A percentile compares a stretch with the other conserved stretches of the same genome.
phyloP scores from a whole-genome alignment of 2,888 invertebrate genomes.

The Drosophila atripex region DNA sequence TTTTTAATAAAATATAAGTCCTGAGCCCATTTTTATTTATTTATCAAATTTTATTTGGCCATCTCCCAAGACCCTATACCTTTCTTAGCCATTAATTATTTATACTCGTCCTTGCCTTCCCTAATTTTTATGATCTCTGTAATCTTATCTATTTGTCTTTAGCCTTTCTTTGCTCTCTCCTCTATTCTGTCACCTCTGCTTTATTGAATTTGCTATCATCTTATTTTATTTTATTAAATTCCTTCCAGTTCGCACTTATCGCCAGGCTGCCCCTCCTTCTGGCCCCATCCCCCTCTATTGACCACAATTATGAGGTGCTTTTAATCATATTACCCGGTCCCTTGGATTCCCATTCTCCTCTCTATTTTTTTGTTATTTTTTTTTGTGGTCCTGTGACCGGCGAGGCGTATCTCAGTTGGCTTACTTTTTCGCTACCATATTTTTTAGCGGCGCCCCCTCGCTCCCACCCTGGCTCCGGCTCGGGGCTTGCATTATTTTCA shows the following conservation, averaged over 20 bases:
- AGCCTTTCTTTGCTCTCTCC: neutral
- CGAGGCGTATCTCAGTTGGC: constrained; percentile 60
- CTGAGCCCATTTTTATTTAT: too few relatives aligned
- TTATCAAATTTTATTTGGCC: neutral
- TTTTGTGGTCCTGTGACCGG: constrained; percentile 36
- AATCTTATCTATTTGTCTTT: neutral
- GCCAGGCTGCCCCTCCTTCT: constrained; percentile 57
- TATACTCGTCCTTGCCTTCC: neutral
- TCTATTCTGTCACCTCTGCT: neutral
- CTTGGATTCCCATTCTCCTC: neutral
- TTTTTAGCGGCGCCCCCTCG: constrained; percentile 8
- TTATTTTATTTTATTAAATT: constrained; percentile 15
- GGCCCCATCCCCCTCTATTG: constrained; percentile 36
- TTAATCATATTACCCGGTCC: constrained; percentile 69
- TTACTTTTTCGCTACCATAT: constrained; percentile 49
- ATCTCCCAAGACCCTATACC: too few relatives aligned
- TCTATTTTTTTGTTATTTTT: neutral
- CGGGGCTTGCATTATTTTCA: constrained; percentile 39
- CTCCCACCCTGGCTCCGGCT: too few relatives aligned
- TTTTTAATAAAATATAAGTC: neutral
- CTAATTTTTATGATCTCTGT: neutral
- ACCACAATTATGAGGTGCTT: constrained; percentile 73
- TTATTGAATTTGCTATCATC: neutral
- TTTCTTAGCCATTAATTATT: too few relatives aligned
- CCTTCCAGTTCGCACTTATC: constrained; percentile 50